Evolutionary conservation across 2,797 vertebrate species (phyloP).

Genomic region (Lemur catta): DNA sequence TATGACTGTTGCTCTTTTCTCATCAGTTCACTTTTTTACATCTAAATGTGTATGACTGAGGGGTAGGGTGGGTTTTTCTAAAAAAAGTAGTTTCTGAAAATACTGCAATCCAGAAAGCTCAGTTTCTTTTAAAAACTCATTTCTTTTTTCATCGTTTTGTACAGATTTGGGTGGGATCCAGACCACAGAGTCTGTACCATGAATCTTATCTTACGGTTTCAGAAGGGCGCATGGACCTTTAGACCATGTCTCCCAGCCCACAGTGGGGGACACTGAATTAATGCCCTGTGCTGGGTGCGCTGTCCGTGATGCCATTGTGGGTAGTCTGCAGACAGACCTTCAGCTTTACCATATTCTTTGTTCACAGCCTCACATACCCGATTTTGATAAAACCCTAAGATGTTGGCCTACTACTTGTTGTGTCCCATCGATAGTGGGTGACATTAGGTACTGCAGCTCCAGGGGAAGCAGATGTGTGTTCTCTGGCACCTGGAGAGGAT

Average conservation of each 20-base stretch:
- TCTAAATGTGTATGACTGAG: neutral
- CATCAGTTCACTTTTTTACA: constrained; percentile 38
- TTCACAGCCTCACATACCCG: neutral
- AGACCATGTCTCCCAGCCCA: neutral
- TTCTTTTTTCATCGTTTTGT: neutral
- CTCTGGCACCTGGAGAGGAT: neutral
- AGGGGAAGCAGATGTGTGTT: neutral
- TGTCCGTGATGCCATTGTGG: fast-evolving
- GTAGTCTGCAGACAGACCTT: neutral
- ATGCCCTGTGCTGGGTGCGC: fast-evolving
- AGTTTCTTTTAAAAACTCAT: constrained; percentile 46
- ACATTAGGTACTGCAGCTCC: neutral
- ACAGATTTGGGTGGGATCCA: neutral
- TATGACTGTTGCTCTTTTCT: constrained; percentile 47
- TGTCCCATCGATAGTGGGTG: neutral
- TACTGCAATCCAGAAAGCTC: neutral
- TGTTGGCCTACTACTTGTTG: neutral
- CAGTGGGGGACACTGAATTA: fast-evolving
- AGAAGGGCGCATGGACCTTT: neutral
- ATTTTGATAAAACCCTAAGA: neutral
- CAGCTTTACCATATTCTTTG: fast-evolving
- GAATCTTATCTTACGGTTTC: neutral
- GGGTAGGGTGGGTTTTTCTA: constrained; percentile 41
- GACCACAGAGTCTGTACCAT: neutral
- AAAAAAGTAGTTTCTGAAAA: constrained; percentile 69